Percentiles rank a stretch among this genome's conserved stretches.
phyloP scores from a whole-genome alignment of 2,888 invertebrate genomes.

The Eledone cirrhosa region DNA sequence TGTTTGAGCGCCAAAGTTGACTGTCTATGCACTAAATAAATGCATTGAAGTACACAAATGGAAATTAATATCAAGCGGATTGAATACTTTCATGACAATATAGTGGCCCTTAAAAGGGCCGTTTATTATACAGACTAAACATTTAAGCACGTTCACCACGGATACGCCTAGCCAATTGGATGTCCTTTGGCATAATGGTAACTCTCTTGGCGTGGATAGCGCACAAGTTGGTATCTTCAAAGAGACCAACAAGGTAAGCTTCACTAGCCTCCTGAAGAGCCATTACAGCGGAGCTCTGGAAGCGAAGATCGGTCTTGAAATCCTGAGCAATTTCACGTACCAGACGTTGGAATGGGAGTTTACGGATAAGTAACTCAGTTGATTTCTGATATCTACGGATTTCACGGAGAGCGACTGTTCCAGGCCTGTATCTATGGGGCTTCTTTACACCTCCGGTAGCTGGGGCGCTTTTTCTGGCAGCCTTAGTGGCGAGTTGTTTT shows the following conservation, averaged over 20 bases:
- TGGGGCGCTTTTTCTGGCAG: constrained; percentile 24
- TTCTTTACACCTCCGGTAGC: constrained; percentile 38
- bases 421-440: constrained; percentile 61
- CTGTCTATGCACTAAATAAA: no score
- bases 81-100: no score
- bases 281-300: constrained; percentile 93
- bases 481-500: constrained; percentile 14
- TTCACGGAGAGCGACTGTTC: constrained; percentile 61
- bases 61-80: no score
- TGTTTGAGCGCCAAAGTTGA: no score
- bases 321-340: constrained; percentile 62
- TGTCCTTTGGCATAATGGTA: constrained; percentile 97
- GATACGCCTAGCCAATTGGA: constrained; percentile 92
- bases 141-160: constrained; percentile 80
- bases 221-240: constrained; percentile 96
- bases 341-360: constrained; percentile 61
- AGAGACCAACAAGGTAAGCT: constrained; percentile 90
- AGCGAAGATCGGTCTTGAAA: constrained; percentile 70
- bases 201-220: constrained; percentile 96
- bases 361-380: constrained; percentile 61
- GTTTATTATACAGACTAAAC: not conserved
- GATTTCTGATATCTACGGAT: constrained; percentile 61
- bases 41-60: no score
- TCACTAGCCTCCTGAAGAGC: constrained; percentile 80
- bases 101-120: constrained; percentile 24